A percentile compares a stretch with the other conserved stretches of the same genome.
Evolutionary conservation across 2,113 vertebrate genomes (phyloP).

Genomic region (Trinectes maculatus): DNA sequence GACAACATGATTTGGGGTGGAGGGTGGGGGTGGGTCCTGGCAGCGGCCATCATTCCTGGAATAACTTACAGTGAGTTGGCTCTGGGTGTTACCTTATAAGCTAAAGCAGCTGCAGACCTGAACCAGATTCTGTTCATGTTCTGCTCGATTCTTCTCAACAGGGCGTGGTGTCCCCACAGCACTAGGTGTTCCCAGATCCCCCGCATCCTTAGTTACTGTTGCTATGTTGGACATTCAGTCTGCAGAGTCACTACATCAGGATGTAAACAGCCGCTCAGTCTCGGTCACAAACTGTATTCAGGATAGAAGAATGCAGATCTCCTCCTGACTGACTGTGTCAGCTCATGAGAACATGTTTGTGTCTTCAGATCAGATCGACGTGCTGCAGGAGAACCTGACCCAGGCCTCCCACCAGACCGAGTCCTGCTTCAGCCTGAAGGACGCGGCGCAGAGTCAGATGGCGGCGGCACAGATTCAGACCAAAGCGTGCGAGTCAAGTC

Average conservation of each 20-base stretch:
- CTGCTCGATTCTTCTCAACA: neutral
- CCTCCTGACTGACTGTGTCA: no score
- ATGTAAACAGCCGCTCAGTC: no score
- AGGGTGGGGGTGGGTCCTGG: conserved; percentile 1
- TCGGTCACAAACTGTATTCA: no score
- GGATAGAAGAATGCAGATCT: no score
- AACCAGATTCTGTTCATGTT: neutral
- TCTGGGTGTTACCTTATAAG: conserved; percentile 27
- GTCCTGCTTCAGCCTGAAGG: conserved; percentile 46
- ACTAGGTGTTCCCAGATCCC: no score
- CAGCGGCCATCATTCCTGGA: conserved; percentile 22
- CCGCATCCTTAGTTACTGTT: conserved; percentile 4
- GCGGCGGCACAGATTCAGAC: conserved; percentile 62
- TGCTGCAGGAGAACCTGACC: conserved; percentile 73
- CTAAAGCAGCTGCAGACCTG: conserved; percentile 17
- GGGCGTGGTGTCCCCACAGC: neutral
- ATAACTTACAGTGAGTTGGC: conserved; percentile 1
- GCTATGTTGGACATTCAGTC: conserved; percentile 10
- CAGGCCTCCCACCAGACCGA: conserved; percentile 30
- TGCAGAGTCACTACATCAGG: neutral
- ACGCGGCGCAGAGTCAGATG: conserved; percentile 55
- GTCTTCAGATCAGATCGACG: conserved; percentile 66
- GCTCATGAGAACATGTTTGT: no score
- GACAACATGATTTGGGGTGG: no score
- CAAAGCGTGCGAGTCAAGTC: conserved; percentile 51